Conservation (phyloP, 2,797 vertebrate species). For the Aphelocoma californica region DNA sequence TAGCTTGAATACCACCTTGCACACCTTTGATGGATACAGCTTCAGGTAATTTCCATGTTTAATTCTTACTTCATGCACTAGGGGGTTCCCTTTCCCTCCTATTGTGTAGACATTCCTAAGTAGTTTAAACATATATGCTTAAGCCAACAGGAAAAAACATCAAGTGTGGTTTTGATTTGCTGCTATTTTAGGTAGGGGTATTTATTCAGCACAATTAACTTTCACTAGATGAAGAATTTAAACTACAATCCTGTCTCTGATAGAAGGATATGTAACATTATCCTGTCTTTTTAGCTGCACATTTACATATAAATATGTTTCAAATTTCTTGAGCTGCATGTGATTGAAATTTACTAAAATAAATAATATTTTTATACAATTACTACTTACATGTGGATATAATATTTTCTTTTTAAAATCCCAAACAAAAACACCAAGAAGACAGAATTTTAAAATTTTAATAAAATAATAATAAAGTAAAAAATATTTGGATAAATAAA, state of each 20-base stretch:
- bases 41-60: background rate
- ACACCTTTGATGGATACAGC: background rate
- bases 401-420: background rate
- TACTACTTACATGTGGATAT: background rate
- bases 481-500: background rate
- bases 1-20: background rate
- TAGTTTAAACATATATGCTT: background rate
- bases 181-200: background rate
- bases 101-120: background rate
- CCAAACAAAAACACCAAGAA: background rate
- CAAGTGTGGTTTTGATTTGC: background rate
- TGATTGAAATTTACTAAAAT: background rate
- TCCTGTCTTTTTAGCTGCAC: background rate
- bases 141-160: background rate
- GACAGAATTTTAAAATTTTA: background rate
- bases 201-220: background rate
- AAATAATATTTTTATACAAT: background rate
- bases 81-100: constrained; percentile 66
- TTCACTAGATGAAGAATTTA: background rate
- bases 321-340: background rate
- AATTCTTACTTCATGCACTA: constrained; percentile 57
- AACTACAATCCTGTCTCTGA: background rate
- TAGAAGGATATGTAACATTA: background rate
- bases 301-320: background rate
- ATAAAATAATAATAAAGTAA: background rate